Base-by-base conservation (phyloP, 2,113 vertebrate species). In the Parus major region DNA sequence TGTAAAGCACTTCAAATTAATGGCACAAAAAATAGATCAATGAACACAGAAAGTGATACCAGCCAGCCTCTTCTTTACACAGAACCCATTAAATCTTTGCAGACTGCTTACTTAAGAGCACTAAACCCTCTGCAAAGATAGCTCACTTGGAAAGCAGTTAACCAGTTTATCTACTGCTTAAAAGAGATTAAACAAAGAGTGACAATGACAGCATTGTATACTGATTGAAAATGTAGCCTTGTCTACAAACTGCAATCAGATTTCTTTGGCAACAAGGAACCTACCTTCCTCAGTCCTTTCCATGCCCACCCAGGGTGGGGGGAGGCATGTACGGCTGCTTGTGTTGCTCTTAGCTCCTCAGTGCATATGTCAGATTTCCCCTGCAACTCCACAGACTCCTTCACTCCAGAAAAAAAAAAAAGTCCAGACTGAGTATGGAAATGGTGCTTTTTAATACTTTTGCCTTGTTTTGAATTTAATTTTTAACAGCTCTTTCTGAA, bases 61-160 rank as follows among this genome's bases (percentile, higher is more conserved):
- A 81, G 35, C 19, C 47, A 81, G 35, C 19, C 47, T 88, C 71
- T 69, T 87, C 65, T 91, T 77, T 73, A 49, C 28, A 70, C 23
- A 69, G 27, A 77, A 59, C 52, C 61, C 57, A 78, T 71, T 86
- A 92, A 89, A 56, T 44, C 49, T 87, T 55, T 61, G 19, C 68
- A 70, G 68, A 47, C 16, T 24, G 44, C 47, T 88, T 90, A 28
- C 71, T 73, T 86, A 77, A 90, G 76, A 92, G 86, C 79, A 60
- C 31, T 90, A 79, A 91, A 68, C 5, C 21, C 24, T 78, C 47
- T 81, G 64, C 50, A 88, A 92, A 88, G 28, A 79, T 7, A 88
- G 61, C 18, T 73, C 21, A 27, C 49, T 93, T 80, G 33, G 71
- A 82, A 92, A 86, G 35, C 22, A 66, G 50, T 82, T 82, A 82